Evolutionary conservation across 2,888 invertebrate species (phyloP), one percentile per base, ranked within the genome.

Genomic region (Helobdella robusta): DNA sequence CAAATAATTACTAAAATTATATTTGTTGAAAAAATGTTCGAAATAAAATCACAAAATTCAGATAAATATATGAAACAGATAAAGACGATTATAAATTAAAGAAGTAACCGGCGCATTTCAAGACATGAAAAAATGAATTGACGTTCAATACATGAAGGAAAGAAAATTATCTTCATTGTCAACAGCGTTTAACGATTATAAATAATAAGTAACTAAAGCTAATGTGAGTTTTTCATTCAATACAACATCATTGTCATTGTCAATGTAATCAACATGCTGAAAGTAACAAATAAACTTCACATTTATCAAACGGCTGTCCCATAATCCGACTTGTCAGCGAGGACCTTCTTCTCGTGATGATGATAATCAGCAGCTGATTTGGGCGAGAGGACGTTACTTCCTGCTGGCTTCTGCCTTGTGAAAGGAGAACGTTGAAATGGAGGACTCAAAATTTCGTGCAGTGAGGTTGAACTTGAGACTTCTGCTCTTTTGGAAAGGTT

Each of bases 381-480:
- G 2, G 50, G 50, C 11, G 32, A 44, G 32, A 44, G 30, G 48
- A 56, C n/a, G n/a, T n/a, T n/a, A n/a, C n/a, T n/a, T n/a, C n/a
- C n/a, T n/a, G n/a, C n/a, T n/a, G n/a, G n/a, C n/a, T n/a, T n/a
- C n/a, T n/a, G n/a, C n/a, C n/a, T n/a, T n/a, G n/a, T n/a, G n/a
- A n/a, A n/a, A 5, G 56, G 56, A 4, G 48, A 23, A n/a, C 20
- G 18, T 50, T 62, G 25, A 50, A 62, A 62, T 20, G 62, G 62
- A 44, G 62, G 62, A 50, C 30, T 62, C 18, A 62, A 50, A 50
- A 62, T 50, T 8, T 62, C 50, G 48, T 62, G 48, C 3, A 62
- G 34, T 5, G 62, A 62, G 18, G 62, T 62, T n/a, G 50, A 46
- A 11, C 48, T 48, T 1, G 50, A 46, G n/a, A 48, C 32, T 8